phyloP scores from a whole-genome alignment of 1,140 invertebrate species.

The Hycleus cichorii region DNA sequence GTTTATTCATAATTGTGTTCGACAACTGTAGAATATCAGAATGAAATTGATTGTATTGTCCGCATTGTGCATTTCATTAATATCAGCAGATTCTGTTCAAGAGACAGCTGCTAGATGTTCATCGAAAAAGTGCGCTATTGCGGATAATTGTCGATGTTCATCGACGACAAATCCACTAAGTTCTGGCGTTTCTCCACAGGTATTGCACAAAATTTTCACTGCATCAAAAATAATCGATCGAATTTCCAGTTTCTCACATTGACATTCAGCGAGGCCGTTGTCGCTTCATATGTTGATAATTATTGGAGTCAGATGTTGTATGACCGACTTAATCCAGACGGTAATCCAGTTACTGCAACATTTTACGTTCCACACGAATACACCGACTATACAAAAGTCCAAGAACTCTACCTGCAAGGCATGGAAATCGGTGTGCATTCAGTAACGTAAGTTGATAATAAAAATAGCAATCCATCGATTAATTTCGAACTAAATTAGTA shows the following conservation, averaged over 20 bases:
- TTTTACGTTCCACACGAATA: constrained; percentile 65
- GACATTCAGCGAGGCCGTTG: constrained; percentile 63
- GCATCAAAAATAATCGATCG: not conserved
- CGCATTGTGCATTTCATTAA: too few species aligned
- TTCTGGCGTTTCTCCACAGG: constrained; percentile 22
- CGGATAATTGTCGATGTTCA: constrained; percentile 21
- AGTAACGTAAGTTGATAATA: constrained; percentile 44
- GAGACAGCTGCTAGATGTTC: too few species aligned
- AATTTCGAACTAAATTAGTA: constrained; percentile 41
- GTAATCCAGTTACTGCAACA: constrained; percentile 52
- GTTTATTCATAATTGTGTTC: too few species aligned
- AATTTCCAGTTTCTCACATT: constrained; percentile 53
- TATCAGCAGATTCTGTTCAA: too few species aligned
- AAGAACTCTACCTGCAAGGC: constrained; percentile 55
- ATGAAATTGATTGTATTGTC: too few species aligned
- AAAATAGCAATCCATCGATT: constrained; percentile 14
- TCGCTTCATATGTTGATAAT: constrained; percentile 50
- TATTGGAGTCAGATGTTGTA: constrained; percentile 55
- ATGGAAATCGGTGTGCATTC: constrained; percentile 64
- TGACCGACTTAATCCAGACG: constrained; percentile 53
- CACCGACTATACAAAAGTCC: constrained; percentile 56
- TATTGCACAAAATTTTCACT: constrained; percentile 5
- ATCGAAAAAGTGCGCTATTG: constrained; percentile 12
- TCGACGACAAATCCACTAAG: constrained; percentile 10
- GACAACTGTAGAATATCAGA: too few species aligned